Base-by-base conservation (phyloP, 2,797 vertebrate species). In the Sparidentex hasta region DNA sequence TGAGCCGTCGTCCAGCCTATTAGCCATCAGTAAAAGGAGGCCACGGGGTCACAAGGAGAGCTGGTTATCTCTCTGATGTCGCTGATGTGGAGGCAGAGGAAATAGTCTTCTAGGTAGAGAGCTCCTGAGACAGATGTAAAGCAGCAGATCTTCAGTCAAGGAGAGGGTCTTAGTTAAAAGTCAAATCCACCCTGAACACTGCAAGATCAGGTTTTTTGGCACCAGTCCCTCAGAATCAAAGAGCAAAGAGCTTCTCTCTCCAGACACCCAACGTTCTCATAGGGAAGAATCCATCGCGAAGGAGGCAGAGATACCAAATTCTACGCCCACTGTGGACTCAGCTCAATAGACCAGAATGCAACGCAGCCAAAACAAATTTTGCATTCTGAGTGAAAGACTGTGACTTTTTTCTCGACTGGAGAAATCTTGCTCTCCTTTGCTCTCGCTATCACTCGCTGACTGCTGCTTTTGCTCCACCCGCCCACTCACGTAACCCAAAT, bases 21-120 rank as follows among this genome's bases (percentile, higher is more conserved):
- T 87, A 83, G 84, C 80, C 70, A 52, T 69, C 16, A 9, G 17
- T 80, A 33, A 85, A 83, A 81, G 62, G 66, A 74, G 78, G 76
- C 83, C 81, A 59, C 3, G 0, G 52, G 80, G 83, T 83, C 75
- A 74, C 18, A 5, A 47, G 62, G 43, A 29, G 79, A 82, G 73
- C 4, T 1, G 76, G 1, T 58, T 64, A 68, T 61, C 79, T 72
- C 21, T 77, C n/a, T n/a, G n/a, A 73, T 81, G 61, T 41, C 6
- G 2, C 57, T 2, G 65, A 18, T n/a, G 17, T 47, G 43, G 25
- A 57, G 52, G 57, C 41, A 51, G 50, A 84, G 38, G 14, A 66
- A 76, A n/a, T 52, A 55, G 51, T 66, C 25, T 63, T 59, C 5
- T 1, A 41, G 55, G 29, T 21, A 12, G 27, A 54, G 62, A 58